Conservation (phyloP, 2,888 invertebrate species). For the Lapara coniferarum region DNA sequence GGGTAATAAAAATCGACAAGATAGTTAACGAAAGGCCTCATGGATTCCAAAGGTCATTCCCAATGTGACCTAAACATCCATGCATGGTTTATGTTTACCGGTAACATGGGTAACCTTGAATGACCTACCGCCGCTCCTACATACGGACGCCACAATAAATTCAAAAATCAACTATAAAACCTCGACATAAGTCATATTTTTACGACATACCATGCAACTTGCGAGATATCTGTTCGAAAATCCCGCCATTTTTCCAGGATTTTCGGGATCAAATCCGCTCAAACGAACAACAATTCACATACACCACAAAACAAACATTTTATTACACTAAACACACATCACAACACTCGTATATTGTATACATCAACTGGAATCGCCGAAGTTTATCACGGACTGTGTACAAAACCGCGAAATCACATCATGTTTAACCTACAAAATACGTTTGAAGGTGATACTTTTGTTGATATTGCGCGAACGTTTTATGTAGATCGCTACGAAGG, state of each 20-base stretch:
- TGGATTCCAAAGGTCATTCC: conserved; percentile 66
- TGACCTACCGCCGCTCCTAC: conserved; percentile 66
- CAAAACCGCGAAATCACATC: conserved; percentile 76
- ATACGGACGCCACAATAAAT: conserved; percentile 30
- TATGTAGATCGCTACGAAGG: conserved; percentile 41
- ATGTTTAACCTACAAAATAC: conserved; percentile 83
- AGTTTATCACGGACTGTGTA: conserved; percentile 66
- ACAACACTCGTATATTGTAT: conserved; percentile 52
- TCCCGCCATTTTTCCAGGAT: conserved; percentile 59
- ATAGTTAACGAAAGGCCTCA: conserved; percentile 27
- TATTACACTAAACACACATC: conserved; percentile 41
- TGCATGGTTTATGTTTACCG: conserved; percentile 74
- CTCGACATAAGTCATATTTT: conserved; percentile 15
- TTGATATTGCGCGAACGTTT: conserved; percentile 72
- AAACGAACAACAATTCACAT: conserved; percentile 35
- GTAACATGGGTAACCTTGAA: conserved; percentile 77
- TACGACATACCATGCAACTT: conserved; percentile 42
- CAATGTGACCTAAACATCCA: conserved; percentile 69
- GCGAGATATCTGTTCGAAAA: conserved; percentile 54
- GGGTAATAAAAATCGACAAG: neutral
- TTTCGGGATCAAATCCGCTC: conserved; percentile 39
- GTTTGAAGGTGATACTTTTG: conserved; percentile 84
- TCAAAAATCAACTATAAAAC: conserved; percentile 29
- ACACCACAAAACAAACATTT: conserved; percentile 43
- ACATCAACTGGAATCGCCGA: conserved; percentile 43